These are phyloP conservation scores for Eilema griseolum DNA, from an alignment of 2,888 invertebrate species.

Conservation along the genomic window DNA sequence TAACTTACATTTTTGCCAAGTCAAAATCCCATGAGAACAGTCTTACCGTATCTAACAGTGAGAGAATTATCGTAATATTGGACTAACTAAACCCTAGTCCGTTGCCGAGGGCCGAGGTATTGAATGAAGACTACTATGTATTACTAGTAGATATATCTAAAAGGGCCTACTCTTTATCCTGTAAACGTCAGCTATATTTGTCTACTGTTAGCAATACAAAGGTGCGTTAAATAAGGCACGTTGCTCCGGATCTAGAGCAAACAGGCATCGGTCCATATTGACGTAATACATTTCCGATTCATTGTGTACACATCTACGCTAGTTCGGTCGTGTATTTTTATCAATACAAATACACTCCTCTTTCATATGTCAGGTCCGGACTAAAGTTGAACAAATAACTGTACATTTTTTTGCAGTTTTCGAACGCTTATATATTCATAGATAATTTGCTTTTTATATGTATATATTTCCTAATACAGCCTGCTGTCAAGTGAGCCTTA, in stretches of 20 bases:
- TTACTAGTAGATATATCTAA: background rate
- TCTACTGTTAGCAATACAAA: constrained; percentile 3
- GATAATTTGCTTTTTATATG: background rate
- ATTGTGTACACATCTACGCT: constrained; percentile 28
- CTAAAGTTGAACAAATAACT: background rate
- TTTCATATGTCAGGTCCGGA: background rate
- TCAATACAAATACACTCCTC: constrained; percentile 39
- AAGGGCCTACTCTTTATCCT: background rate
- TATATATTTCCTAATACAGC: background rate
- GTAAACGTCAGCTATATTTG: background rate
- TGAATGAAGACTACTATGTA: background rate
- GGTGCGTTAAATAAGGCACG: constrained; percentile 1
- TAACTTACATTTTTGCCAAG: too few relatives aligned
- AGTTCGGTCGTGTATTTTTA: constrained; percentile 33
- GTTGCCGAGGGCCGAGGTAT: too few relatives aligned
- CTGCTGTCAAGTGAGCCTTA: background rate
- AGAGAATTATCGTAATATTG: too few relatives aligned
- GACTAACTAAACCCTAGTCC: too few relatives aligned
- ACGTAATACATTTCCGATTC: constrained; percentile 35
- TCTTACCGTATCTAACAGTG: too few relatives aligned
- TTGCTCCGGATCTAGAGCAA: constrained; percentile 12
- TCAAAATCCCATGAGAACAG: too few relatives aligned
- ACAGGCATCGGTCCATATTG: constrained; percentile 24
- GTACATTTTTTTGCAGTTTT: background rate
- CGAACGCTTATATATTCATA: background rate